Conservation (phyloP, 1,140 invertebrate species). For the Caenorhabditis tropicalis region DNA sequence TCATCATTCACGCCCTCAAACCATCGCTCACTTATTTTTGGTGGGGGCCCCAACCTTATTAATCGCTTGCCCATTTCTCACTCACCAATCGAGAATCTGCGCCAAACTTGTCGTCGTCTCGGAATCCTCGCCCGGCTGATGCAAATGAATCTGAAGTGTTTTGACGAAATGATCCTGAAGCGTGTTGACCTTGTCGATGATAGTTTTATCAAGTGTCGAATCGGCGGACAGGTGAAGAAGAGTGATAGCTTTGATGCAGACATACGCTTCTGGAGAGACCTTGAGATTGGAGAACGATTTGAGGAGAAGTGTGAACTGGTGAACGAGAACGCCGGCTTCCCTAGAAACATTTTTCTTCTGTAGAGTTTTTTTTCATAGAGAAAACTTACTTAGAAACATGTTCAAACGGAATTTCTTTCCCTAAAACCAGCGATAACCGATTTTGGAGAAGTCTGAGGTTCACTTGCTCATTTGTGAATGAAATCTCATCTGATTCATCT, state of each 20-base stretch:
- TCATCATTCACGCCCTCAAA: no score
- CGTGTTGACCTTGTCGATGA: constrained; percentile 56
- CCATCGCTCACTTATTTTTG: no score
- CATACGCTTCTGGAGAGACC: constrained; percentile 72
- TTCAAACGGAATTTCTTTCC: constrained; percentile 69
- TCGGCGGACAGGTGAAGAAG: constrained; percentile 64
- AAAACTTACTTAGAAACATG: constrained; percentile 64
- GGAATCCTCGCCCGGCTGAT: constrained; percentile 54
- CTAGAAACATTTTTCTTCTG: constrained; percentile 53
- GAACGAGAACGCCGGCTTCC: constrained; percentile 72
- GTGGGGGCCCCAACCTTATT: no score
- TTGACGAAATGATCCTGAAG: constrained; percentile 72
- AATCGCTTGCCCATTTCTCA: no score
- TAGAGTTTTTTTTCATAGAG: neutral
- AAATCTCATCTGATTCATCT: constrained; percentile 58
- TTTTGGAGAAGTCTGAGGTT: constrained; percentile 66
- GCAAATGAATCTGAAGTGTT: constrained; percentile 70
- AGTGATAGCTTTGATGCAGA: constrained; percentile 73
- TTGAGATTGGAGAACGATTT: constrained; percentile 66
- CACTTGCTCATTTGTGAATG: constrained; percentile 58
- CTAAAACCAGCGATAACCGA: constrained; percentile 66
- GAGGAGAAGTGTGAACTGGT: constrained; percentile 71
- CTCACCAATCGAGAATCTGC: constrained; percentile 5
- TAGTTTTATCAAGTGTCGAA: constrained; percentile 53
- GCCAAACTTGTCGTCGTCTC: neutral